Evolutionary conservation across 2,888 invertebrate genomes (phyloP).

Genomic region (Galerucella nymphaeae): DNA sequence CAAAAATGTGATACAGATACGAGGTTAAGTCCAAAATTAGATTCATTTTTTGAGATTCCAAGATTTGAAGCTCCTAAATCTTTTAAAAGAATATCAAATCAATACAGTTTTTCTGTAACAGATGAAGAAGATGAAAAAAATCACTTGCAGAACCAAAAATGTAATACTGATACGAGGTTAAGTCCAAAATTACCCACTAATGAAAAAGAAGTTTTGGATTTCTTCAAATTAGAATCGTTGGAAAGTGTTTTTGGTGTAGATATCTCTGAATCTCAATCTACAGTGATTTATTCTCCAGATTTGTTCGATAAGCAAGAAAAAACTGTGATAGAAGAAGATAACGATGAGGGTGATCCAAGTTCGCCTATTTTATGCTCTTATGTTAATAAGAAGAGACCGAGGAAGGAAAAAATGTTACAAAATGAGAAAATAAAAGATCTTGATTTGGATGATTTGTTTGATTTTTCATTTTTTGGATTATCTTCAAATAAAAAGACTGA

Average conservation of each 20-base stretch:
- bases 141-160: too few species aligned
- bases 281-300: slow-evolving; percentile 51
- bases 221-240: slow-evolving; percentile 51
- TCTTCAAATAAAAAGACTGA: slow-evolving; percentile 19
- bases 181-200: slow-evolving; percentile 9
- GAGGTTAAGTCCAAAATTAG: slow-evolving; percentile 21
- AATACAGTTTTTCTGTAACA: slow-evolving; percentile 44
- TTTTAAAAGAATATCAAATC: slow-evolving; percentile 47
- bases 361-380: slow-evolving; percentile 44
- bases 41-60: slow-evolving; percentile 37
- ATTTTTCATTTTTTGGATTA: slow-evolving; percentile 40
- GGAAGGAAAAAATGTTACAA: slow-evolving; percentile 2
- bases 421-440: neutral
- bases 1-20: neutral
- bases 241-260: slow-evolving; percentile 45
- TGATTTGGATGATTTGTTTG: slow-evolving; percentile 40
- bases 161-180: neutral
- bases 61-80: slow-evolving; percentile 52
- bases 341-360: slow-evolving; percentile 27
- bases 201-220: slow-evolving; percentile 43
- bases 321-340: neutral
- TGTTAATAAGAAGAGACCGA: slow-evolving; percentile 24
- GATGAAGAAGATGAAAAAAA: slow-evolving; percentile 12
- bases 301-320: slow-evolving; percentile 30
- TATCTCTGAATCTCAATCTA: slow-evolving; percentile 43